phyloP scores from a whole-genome alignment of 92 coral and sea anemone genomes.

The Hydrozoanthus gracilis region DNA sequence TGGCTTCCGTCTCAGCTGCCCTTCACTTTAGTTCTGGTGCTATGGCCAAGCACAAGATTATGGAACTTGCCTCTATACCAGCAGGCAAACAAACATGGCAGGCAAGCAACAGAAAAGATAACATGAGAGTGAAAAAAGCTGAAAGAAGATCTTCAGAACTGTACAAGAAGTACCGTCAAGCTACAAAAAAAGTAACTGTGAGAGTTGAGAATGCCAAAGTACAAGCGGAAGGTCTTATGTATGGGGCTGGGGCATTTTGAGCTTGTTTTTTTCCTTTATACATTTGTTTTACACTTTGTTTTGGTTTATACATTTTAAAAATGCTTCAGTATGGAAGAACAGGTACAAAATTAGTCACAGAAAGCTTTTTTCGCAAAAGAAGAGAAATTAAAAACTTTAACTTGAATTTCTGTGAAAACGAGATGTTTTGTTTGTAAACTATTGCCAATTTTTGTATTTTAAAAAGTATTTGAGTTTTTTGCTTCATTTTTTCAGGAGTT shows the following conservation, averaged over 20 bases:
- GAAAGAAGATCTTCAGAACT: constrained; percentile 45
- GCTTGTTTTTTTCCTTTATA: background rate
- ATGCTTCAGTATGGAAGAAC: too few relatives aligned
- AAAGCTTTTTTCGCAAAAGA: too few relatives aligned
- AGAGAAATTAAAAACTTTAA: too few relatives aligned
- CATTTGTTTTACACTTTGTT: too few relatives aligned
- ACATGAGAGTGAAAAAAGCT: constrained; percentile 45
- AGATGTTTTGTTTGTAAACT: too few relatives aligned
- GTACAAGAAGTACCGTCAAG: constrained; percentile 47
- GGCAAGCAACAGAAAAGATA: constrained; percentile 45
- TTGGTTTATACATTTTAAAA: too few relatives aligned
- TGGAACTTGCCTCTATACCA: constrained; percentile 40
- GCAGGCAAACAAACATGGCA: constrained; percentile 35
- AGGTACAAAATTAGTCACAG: too few relatives aligned
- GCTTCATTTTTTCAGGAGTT: background rate
- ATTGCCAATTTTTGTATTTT: too few relatives aligned
- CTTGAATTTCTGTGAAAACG: too few relatives aligned
- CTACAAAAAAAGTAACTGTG: constrained; percentile 31
- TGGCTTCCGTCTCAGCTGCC: constrained; percentile 49
- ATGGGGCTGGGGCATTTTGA: constrained; percentile 53
- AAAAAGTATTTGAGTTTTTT: too few relatives aligned
- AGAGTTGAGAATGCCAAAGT: constrained; percentile 29
- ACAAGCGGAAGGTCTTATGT: constrained; percentile 41
- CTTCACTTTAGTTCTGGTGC: constrained; percentile 51
- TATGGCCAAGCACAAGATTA: constrained; percentile 51